These are phyloP conservation scores for Ceyx margarethae DNA, from an alignment of 2,113 vertebrate genomes.

Conservation along the genomic window DNA sequence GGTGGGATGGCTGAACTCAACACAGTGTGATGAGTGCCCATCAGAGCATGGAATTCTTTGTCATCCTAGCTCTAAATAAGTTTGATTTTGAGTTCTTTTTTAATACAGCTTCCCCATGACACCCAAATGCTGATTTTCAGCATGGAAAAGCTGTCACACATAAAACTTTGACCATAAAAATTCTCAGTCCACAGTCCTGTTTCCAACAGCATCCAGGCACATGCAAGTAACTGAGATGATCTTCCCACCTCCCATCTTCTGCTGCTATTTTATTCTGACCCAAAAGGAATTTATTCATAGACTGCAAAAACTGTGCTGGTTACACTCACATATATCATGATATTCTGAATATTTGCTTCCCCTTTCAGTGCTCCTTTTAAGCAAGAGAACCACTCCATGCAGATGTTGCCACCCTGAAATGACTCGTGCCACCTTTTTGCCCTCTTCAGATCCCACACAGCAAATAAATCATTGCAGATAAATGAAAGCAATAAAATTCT, in stretches of 20 bases:
- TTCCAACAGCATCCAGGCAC: neutral
- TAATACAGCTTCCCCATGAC: neutral
- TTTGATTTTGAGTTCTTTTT: neutral
- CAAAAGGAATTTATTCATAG: neutral
- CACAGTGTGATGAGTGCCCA: neutral
- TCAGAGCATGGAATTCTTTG: neutral
- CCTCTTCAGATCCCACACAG: neutral
- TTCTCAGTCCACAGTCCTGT: neutral
- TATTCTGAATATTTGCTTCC: neutral
- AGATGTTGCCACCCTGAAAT: neutral
- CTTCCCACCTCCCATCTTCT: neutral
- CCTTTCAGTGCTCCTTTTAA: neutral
- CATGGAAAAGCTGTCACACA: neutral
- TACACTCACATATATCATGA: neutral
- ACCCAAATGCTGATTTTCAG: neutral
- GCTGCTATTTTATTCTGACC: neutral
- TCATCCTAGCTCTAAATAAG: neutral
- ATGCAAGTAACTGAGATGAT: neutral
- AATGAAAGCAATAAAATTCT: neutral
- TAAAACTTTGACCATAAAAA: neutral
- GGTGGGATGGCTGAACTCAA: neutral
- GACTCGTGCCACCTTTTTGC: neutral
- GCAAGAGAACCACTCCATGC: neutral
- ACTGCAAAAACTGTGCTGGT: neutral
- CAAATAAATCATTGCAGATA: neutral